Base-by-base conservation (phyloP, 2,113 vertebrate genomes). In the Aspidoscelis tigris region DNA sequence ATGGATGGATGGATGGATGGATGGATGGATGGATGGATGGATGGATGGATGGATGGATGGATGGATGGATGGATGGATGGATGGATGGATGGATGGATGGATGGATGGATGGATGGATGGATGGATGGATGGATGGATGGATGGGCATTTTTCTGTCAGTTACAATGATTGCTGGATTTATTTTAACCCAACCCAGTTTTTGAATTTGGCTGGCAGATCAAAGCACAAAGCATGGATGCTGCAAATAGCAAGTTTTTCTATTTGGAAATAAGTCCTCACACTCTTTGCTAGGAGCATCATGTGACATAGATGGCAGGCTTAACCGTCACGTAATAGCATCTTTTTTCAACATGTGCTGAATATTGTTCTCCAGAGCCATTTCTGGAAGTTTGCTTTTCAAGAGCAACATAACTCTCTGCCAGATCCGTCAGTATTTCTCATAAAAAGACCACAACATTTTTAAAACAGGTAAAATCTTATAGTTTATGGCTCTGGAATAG, bases 231-330 rank as follows among this genome's bases (percentile, higher is more conserved):
- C 5, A 22, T n/a, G 71, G 76, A 20, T 39, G 10, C n/a, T 72
- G n/a, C 11, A 64, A 64, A 75, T 2, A 12, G 39, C 10, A 4
- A 33, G 64, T 8, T 22, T 58, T 81, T 69, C 72, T 18, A n/a
- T 61, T 66, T 70, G 73, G 68, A 86, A 74, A 47, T 58, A 71
- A 21, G 82, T 58, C 76, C 81, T 73, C 10, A 8, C n/a, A 71
- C 22, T 82, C 16, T 83, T 78, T 81, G 73, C 73, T 74, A 69
- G 65, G 39, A 85, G 79, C 4, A 7, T 41, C 4, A 7, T 41
- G 18, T 70, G 24, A 70, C 8, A 66, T 26, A 4, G 26, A 12
- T 69, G 80, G 61, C 43, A 88, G 76, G 5, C 58, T 33, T 12
- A 21, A 20, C 26, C n/a, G n/a, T 55, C 65, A 50, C 43, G 47